Conservation (phyloP, 2,113 vertebrate genomes). For the Tylochromis polylepis region DNA sequence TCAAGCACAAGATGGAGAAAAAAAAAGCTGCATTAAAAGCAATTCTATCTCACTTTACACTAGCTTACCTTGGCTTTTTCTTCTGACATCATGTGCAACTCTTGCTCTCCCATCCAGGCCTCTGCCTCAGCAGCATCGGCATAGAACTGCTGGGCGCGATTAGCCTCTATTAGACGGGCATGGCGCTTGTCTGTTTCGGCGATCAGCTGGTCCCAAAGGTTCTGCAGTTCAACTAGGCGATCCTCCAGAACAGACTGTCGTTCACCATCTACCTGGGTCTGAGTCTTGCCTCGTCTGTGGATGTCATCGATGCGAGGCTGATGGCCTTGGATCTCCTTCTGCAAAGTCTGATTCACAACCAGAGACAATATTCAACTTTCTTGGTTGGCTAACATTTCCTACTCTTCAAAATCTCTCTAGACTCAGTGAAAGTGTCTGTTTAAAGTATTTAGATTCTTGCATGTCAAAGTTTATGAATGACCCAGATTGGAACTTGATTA, state of each 20-base stretch:
- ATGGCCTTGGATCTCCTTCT: slow-evolving; percentile 93
- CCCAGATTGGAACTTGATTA: not conserved
- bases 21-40: not conserved
- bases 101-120: slow-evolving; percentile 96
- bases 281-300: slow-evolving; percentile 68
- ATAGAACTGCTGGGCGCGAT: slow-evolving; percentile 89
- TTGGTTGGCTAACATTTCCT: not conserved
- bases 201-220: slow-evolving; percentile 81
- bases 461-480: not conserved
- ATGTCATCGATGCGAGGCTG: slow-evolving; percentile 89
- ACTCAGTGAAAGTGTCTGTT: not conserved
- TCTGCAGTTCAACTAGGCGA: slow-evolving; percentile 76
- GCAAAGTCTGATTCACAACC: slow-evolving; percentile 76
- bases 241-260: slow-evolving; percentile 72
- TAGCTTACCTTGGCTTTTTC: slow-evolving; percentile 87
- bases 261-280: slow-evolving; percentile 63
- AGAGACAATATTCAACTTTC: not conserved
- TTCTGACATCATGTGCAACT: slow-evolving; percentile 93
- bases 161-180: slow-evolving; percentile 77
- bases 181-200: slow-evolving; percentile 79
- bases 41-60: not conserved
- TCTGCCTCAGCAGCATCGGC: slow-evolving; percentile 84
- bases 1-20: not conserved
- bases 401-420: not conserved
- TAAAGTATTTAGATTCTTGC: not conserved